Conservation (phyloP, 2,888 invertebrate species). For the Chesias legatella region DNA sequence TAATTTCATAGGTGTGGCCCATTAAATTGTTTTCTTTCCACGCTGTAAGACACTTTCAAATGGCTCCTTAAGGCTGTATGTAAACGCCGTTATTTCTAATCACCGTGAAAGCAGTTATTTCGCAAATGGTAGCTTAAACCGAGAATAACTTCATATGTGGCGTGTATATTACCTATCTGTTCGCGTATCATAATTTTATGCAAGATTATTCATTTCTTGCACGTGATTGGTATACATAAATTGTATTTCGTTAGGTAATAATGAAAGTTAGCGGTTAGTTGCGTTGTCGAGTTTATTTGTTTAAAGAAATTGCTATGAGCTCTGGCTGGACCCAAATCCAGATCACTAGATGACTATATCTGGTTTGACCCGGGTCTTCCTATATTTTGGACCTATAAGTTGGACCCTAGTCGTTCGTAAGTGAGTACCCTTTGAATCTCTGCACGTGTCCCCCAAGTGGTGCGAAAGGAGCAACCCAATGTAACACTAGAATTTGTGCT, state of each 20-base stretch:
- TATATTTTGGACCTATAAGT: too few species aligned
- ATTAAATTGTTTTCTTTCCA: slow-evolving; percentile 9
- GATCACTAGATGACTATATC: too few species aligned
- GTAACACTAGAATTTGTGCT: too few species aligned
- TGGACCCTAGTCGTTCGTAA: too few species aligned
- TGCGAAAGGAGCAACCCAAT: too few species aligned
- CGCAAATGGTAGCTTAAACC: slow-evolving; percentile 50
- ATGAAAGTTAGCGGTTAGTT: neutral
- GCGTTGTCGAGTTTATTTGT: too few species aligned
- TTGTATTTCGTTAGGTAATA: neutral
- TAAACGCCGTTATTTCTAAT: slow-evolving; percentile 61
- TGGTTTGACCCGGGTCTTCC: too few species aligned
- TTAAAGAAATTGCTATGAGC: too few species aligned
- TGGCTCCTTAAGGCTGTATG: slow-evolving; percentile 56
- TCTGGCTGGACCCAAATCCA: too few species aligned
- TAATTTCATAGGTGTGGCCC: slow-evolving; percentile 3
- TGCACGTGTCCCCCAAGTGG: too few species aligned
- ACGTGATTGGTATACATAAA: neutral
- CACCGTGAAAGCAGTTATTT: slow-evolving; percentile 61
- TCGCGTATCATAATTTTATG: slow-evolving; percentile 23
- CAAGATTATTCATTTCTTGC: slow-evolving; percentile 4
- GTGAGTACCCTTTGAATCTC: too few species aligned
- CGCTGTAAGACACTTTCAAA: slow-evolving; percentile 32
- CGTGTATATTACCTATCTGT: slow-evolving; percentile 39
- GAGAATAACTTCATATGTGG: slow-evolving; percentile 53